Conservation (phyloP, 2,113 vertebrate species). For the Dermatemys mawii region DNA sequence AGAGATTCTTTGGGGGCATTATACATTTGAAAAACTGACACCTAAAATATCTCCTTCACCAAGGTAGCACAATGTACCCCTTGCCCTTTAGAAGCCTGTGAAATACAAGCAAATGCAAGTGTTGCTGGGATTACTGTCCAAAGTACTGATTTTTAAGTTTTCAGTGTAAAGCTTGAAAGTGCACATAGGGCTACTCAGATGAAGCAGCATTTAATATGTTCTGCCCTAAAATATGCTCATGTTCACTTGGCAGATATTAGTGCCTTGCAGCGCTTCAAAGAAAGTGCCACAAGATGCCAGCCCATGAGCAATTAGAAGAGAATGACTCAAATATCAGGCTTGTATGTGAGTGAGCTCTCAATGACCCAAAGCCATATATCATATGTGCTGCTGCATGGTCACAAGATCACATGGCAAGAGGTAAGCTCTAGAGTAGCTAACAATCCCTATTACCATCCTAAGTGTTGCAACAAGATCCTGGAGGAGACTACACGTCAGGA, state of each 20-base stretch:
- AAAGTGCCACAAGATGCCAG: not conserved
- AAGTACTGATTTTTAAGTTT: not conserved
- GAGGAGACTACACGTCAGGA: not conserved
- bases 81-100: not conserved
- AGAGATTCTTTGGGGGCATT: not conserved
- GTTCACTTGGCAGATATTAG: not conserved
- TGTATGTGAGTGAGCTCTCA: not conserved
- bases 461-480: not conserved
- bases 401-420: not conserved
- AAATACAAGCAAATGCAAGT: accelerated
- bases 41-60: not conserved
- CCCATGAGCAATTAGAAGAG: not conserved
- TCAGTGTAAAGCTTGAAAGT: not conserved
- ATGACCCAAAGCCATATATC: not conserved
- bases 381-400: not conserved
- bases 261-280: not conserved
- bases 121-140: not conserved
- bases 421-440: accelerated
- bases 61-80: accelerated
- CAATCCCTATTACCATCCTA: not conserved
- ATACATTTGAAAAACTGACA: not conserved
- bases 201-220: not conserved
- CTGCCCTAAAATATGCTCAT: not conserved
- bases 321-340: not conserved
- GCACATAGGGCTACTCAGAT: not conserved